A percentile compares a stretch with the other conserved stretches of the same genome.
Conservation (phyloP, 2,113 vertebrate species). For the Hippocampus mohnikei region DNA sequence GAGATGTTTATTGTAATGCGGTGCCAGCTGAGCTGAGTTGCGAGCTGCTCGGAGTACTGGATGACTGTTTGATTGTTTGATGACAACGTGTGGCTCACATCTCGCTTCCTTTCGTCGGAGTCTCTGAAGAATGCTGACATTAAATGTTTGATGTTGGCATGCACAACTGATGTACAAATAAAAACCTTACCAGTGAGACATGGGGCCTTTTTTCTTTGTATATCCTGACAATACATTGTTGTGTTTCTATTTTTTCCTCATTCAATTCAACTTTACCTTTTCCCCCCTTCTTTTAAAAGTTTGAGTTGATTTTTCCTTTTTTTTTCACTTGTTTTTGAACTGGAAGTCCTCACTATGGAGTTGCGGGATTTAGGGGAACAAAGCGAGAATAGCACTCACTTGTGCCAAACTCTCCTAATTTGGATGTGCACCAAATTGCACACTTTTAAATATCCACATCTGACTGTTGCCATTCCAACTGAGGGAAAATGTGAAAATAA, state of each 20-base stretch:
- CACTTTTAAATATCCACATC: background rate
- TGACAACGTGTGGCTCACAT: constrained; percentile 70
- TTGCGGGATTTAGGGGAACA: constrained; percentile 11
- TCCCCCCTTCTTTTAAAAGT: constrained; percentile 40
- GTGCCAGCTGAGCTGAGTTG: constrained; percentile 71
- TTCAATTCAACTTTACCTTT: constrained; percentile 56
- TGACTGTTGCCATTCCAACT: background rate
- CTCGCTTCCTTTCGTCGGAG: constrained; percentile 67
- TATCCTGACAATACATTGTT: constrained; percentile 63
- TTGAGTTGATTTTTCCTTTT: constrained; percentile 46
- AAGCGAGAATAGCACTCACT: background rate
- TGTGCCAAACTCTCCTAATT: background rate
- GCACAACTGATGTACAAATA: constrained; percentile 69
- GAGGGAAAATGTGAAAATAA: background rate
- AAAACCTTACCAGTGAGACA: constrained; percentile 61
- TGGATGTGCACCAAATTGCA: background rate
- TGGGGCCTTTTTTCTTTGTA: constrained; percentile 36
- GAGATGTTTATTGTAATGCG: constrained; percentile 67
- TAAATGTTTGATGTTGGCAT: constrained; percentile 73
- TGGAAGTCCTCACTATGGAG: constrained; percentile 29
- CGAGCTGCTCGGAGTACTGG: constrained; percentile 67
- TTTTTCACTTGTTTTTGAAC: constrained; percentile 18
- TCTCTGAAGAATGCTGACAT: constrained; percentile 72
- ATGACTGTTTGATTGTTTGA: constrained; percentile 74
- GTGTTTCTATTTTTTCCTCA: constrained; percentile 56